A percentile compares a stretch with the other conserved stretches of the same genome.
Evolutionary conservation across 2,113 vertebrate species (phyloP).

Genomic region (Nothocercus nigrocapillus): DNA sequence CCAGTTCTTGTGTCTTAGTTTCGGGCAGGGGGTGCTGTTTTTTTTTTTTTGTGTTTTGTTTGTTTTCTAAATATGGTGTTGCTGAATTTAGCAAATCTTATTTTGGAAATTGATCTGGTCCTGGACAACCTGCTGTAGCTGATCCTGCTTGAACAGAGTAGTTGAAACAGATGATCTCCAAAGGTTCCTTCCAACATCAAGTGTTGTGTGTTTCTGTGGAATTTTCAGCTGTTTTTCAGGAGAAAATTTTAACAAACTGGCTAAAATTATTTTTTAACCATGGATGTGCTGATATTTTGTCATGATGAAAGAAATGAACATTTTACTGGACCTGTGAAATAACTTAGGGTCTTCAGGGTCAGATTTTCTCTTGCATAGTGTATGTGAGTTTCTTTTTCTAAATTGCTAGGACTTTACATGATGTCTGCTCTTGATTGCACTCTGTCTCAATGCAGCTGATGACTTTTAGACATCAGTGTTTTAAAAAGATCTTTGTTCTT

Average conservation of each 20-base stretch:
- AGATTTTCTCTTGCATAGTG: background rate
- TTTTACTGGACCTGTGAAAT: background rate
- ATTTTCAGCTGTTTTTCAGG: background rate
- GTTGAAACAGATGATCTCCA: background rate
- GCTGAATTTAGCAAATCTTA: background rate
- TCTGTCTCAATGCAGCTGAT: background rate
- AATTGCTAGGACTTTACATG: background rate
- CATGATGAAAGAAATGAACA: background rate
- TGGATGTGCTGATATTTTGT: background rate
- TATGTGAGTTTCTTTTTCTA: background rate
- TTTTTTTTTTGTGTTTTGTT: background rate
- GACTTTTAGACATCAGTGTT: background rate
- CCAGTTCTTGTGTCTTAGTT: background rate
- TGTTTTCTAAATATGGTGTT: background rate
- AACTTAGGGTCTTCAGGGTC: rapidly evolving
- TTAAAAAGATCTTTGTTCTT: background rate
- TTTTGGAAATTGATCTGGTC: background rate
- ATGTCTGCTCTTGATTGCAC: background rate
- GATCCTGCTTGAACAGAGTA: background rate
- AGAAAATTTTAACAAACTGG: background rate
- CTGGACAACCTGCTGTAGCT: background rate
- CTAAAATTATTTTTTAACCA: background rate
- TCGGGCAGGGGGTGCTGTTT: too few species aligned
- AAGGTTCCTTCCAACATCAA: background rate
- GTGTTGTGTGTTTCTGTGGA: background rate